Base-by-base conservation (phyloP, 2,888 invertebrate genomes). In the Poecilus cupreus region DNA sequence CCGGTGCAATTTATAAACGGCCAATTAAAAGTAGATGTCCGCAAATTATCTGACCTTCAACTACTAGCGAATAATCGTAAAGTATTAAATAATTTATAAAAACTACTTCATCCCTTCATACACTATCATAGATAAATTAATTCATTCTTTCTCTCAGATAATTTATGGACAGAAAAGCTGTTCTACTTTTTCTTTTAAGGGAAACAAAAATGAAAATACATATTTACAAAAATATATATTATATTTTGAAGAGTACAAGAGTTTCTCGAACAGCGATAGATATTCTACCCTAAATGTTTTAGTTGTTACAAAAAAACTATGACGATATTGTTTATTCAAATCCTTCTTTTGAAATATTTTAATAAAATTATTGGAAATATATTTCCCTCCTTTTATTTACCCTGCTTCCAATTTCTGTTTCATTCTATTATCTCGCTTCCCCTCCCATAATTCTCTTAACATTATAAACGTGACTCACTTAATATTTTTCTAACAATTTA, bases 1-100 rank as follows among this genome's bases (percentile, higher is more conserved):
- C 81, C 81, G 81, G 81, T 81, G 81, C 81, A 81, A 81, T 81
- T 81, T 81, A 75, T 81, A 81, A 81, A 81, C 75, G 81, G 81
- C 81, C 81, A 81, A 81, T 81, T 81, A 74, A 81, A 51, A 32
- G 32, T 80, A 79, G 74, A 57, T 72, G 80, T 81, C 81, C 81
- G 81, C 60, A 81, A 81, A 81, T 81, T 81, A 81, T 81, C 81
- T 81, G 74, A 75, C 60, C 39, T 77, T 18, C 60, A 60, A 77
- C 43, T n/a, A 49, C 51, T 51, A 75, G 51, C 16, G 18, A 51
- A 75, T 75, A 26, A 51, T 51, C 46, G 22, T 39, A 70, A 74
- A 74, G 46, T 75, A 75, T 75, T 75, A 72, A 72, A 72, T 72
- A 72, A 72, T 72, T 72, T 72, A 72, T 72, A 72, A 72, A 46